Evolutionary conservation across 2,797 vertebrate species (phyloP).

Genomic region (Oreortyx pictus): DNA sequence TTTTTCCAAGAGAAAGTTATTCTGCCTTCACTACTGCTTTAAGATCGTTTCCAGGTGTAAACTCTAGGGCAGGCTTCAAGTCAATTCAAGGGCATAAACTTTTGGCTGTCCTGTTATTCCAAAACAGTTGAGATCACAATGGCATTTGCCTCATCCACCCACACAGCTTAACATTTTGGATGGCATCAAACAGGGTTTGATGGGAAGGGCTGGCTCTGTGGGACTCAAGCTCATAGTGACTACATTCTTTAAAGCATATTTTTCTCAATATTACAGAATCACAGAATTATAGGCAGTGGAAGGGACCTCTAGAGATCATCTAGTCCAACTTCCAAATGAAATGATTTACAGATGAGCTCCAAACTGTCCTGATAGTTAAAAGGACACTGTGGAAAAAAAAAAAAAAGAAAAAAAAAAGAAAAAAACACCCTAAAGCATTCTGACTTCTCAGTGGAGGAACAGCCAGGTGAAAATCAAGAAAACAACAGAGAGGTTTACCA

Average conservation of each 20-base stretch:
- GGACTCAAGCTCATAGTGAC: too few relatives aligned
- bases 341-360: neutral
- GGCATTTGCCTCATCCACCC: neutral
- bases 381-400: neutral
- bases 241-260: neutral
- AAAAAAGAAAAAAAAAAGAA: too few relatives aligned
- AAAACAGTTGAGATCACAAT: rapidly evolving
- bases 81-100: neutral
- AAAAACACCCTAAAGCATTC: too few relatives aligned
- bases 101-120: too few relatives aligned
- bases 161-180: neutral
- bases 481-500: neutral
- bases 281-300: too few relatives aligned
- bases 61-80: neutral
- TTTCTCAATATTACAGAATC: neutral
- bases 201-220: neutral
- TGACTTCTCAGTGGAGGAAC: neutral
- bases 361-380: neutral
- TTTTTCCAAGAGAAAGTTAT: neutral
- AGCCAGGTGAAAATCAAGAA: neutral
- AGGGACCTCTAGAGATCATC: too few relatives aligned
- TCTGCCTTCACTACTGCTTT: neutral
- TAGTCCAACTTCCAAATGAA: too few relatives aligned
- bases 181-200: neutral
- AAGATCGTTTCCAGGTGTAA: neutral